Base-by-base conservation (phyloP, 1,140 invertebrate species). In the Rhyzopertha dominica region DNA sequence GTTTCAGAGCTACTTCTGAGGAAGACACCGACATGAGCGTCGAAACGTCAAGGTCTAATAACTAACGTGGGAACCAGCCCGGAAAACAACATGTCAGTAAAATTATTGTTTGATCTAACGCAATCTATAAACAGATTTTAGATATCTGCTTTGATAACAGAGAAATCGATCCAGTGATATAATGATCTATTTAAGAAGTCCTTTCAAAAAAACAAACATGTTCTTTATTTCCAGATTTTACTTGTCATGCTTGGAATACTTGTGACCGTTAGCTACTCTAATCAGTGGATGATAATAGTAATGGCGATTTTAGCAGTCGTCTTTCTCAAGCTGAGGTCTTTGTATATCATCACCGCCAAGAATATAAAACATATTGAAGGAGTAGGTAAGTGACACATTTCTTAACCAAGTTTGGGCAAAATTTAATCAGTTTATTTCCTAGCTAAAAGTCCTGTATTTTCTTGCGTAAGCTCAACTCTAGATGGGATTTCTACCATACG, bases 381-480 rank as follows among this genome's bases (percentile, higher is more conserved):
- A 34, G 58, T 70, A 25, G 58, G 76, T 74, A 62, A 66, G 62
- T 58, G 38, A 14, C 13, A 29, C 9, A 32, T 38, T 31, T 28
- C 23, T 46, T 31, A 49, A 22, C 26, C 37, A 13, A 38, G 36
- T 38, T 39, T 29, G 9, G 8, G 5, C 2, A 44, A 26, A 43
- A 30, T 14, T 17, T 38, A 22, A 7, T 39, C 8, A 35, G 14
- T 42, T 40, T 14, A 25, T 56, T 53, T 58, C 58, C 4, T 23
- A 75, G 74, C 77, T 3, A 77, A 80, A 53, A 82, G 78, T 43
- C 88, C 88, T 0, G 74, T 93, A 13, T 89, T 87, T 64, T 85
- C 85, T 1, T 85, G 90, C 55, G 70, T 91, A 16, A 65, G 46
- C 38, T 61, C 66, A 0, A 54, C 62, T 10, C 34, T 67, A n/a